A percentile compares a stretch with the other conserved stretches of the same genome.
Conservation (phyloP, 2,888 invertebrate genomes). For the Magallana nippona region DNA sequence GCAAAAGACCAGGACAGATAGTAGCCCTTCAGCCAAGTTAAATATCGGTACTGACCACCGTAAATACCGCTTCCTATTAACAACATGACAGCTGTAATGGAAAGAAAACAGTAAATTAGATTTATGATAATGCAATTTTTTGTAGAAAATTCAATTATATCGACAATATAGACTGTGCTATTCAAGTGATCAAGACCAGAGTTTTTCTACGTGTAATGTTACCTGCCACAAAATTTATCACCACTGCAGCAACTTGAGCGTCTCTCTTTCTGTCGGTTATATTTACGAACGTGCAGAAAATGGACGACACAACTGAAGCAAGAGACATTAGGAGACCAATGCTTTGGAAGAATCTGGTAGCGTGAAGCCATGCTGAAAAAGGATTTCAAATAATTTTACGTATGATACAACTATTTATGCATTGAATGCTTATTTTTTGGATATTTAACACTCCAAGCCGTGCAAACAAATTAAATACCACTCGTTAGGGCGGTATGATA, state of each 20-base stretch:
- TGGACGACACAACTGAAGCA: neutral
- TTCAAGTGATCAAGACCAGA: no score
- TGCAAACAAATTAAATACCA: no score
- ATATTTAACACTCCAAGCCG: no score
- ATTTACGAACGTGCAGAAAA: neutral
- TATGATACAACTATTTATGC: no score
- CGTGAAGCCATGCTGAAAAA: conserved; percentile 28
- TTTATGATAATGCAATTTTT: neutral
- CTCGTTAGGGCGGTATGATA: no score
- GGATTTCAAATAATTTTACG: neutral
- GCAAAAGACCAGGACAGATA: conserved; percentile 23
- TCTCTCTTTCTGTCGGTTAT: neutral
- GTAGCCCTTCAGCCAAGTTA: conserved; percentile 12
- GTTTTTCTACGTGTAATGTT: neutral
- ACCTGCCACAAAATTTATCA: neutral
- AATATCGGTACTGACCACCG: conserved; percentile 30
- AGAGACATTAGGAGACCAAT: neutral
- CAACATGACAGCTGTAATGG: neutral
- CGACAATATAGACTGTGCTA: no score
- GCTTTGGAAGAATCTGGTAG: conserved; percentile 25
- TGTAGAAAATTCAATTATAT: no score
- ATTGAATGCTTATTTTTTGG: neutral
- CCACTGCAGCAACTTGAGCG: neutral
- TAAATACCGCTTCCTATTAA: conserved; percentile 31
- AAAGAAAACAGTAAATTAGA: neutral